Evolutionary conservation across 2,888 invertebrate species (phyloP), one percentile per base, ranked within the genome.

Genomic region (Lepidochitona cinerea): DNA sequence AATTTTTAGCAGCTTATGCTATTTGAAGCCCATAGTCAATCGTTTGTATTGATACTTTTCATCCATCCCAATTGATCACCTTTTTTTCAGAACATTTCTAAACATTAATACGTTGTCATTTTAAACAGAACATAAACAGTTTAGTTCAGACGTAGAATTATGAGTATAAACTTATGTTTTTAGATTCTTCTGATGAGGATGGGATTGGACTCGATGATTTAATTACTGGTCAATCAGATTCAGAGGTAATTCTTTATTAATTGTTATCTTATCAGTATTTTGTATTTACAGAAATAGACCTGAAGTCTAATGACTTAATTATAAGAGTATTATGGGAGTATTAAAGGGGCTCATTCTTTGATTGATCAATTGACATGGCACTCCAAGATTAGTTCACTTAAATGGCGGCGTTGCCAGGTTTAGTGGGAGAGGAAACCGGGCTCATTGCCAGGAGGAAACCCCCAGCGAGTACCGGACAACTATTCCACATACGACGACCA

Each of bases 131-230:
- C n/a, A n/a, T n/a, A n/a, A n/a, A n/a, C n/a, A n/a, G n/a, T n/a
- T n/a, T 41, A 41, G 9, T 41, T 18, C 41, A 59, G 9, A 14
- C 59, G 9, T 12, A 66, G 14, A 29, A 18, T 14, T 54, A 14
- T 18, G 18, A 37, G 67, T 26, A 68, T 53, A 36, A 36, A 14
- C 41, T 36, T 70, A 32, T 59, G 12, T 36, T 83, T 82, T 33
- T 76, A 85, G 87, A 87, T 41, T 87, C 87, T 3, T 87, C 82
- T 0, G 79, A 84, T 18, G 82, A 78, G 23, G 79, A 83, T 18
- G 85, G 84, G 65, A 75, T 86, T 69, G 81, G 78, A 12, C 80
- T 83, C 37, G 79, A 83, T 18, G 83, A 82, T 29, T 78, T 85
- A 37, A 77, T 82, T 65, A 80, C 81, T 29, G 81, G 80, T 53